Evolutionary conservation across 2,113 vertebrate genomes (phyloP).

Genomic region (Maccullochella peelii): DNA sequence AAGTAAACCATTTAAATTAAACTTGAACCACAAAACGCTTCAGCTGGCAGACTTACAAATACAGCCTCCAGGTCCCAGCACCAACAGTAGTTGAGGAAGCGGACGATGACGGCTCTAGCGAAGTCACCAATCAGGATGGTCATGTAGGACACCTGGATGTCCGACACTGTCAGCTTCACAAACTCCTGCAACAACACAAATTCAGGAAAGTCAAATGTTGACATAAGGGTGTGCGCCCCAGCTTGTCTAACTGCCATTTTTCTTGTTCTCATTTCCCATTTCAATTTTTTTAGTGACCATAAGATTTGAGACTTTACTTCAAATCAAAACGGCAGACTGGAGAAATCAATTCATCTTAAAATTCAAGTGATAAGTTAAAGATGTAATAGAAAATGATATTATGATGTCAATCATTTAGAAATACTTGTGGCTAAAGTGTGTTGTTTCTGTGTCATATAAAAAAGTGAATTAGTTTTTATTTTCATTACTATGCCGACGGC

Average conservation of each 20-base stretch:
- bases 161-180: constrained; percentile 95
- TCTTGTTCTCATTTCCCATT: no score
- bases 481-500: constrained; percentile 92
- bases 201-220: no score
- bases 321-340: not conserved
- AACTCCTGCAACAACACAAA: constrained; percentile 87
- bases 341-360: not conserved
- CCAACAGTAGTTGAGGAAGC: constrained; percentile 99
- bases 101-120: constrained; percentile 93
- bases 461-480: not conserved
- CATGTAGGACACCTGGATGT: constrained; percentile 95
- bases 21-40: not conserved
- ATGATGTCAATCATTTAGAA: not conserved
- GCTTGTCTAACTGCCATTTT: not conserved
- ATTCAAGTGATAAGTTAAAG: not conserved
- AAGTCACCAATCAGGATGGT: constrained; percentile 98
- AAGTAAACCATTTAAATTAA: not conserved
- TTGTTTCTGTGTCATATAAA: not conserved
- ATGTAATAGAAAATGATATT: not conserved
- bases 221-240: not conserved
- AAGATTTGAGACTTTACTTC: not conserved
- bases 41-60: constrained; percentile 87
- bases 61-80: constrained; percentile 99
- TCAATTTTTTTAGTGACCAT: not conserved
- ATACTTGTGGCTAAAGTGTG: not conserved